phyloP scores from a whole-genome alignment of 2,797 vertebrate species.

The Holocentrus rufus region DNA sequence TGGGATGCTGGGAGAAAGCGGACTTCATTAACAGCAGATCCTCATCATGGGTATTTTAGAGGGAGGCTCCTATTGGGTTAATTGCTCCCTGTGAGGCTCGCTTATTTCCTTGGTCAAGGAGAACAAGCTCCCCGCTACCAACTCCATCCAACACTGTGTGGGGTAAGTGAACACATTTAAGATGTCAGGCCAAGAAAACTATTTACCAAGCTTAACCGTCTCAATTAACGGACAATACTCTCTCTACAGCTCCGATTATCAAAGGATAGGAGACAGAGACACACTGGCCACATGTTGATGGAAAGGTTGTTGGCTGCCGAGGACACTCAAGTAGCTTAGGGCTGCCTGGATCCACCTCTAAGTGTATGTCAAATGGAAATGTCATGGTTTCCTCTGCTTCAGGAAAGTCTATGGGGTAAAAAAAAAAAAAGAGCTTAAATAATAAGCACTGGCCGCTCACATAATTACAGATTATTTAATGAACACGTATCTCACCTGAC shows the following conservation, averaged over 20 bases:
- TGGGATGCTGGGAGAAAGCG: neutral
- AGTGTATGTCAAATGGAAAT: conserved; percentile 4
- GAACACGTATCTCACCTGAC: too few species aligned
- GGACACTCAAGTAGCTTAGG: neutral
- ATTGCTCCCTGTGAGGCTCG: conserved; percentile 65
- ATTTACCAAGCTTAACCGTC: neutral
- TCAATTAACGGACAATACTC: too few species aligned
- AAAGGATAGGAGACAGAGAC: conserved; percentile 4
- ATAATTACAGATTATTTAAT: too few species aligned
- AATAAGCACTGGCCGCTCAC: too few species aligned
- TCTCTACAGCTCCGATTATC: neutral
- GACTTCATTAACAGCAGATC: conserved; percentile 40
- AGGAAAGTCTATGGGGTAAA: too few species aligned
- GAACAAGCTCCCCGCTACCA: conserved; percentile 17
- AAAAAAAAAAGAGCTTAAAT: too few species aligned
- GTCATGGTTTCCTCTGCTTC: neutral
- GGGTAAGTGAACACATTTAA: conserved; percentile 19
- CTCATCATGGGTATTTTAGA: conserved; percentile 41
- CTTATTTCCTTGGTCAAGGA: conserved; percentile 29
- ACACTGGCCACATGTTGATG: conserved; percentile 18
- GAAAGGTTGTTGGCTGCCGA: neutral
- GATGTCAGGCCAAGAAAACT: conserved; percentile 15
- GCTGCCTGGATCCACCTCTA: neutral
- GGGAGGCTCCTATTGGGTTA: conserved; percentile 38
- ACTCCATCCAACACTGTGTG: neutral